These are phyloP conservation scores for Sturmia bella DNA, from an alignment of 2,888 invertebrate genomes.

Conservation along the genomic window DNA sequence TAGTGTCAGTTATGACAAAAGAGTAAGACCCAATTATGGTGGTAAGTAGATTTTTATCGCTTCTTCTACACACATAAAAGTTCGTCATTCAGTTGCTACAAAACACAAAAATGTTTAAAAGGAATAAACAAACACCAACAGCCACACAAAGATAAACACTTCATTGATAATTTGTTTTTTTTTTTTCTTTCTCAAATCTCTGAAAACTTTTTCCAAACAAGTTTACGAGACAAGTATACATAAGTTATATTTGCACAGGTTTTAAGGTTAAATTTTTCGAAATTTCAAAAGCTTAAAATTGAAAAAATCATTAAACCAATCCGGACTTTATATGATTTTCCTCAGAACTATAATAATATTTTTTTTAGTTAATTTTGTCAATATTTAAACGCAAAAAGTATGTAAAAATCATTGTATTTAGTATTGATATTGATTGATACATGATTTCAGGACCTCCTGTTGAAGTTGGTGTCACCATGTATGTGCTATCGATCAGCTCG, in stretches of 20 bases:
- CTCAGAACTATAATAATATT: neutral
- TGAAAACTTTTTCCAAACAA: neutral
- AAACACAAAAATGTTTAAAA: slow-evolving; percentile 8
- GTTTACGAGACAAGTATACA: neutral
- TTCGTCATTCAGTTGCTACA: neutral
- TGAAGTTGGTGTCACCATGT: slow-evolving; percentile 98
- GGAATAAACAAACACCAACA: neutral
- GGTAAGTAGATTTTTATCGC: slow-evolving; percentile 85
- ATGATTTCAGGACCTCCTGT: slow-evolving; percentile 95
- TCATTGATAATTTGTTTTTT: too few relatives aligned
- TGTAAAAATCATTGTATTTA: slow-evolving; percentile 42
- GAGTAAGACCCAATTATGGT: slow-evolving; percentile 99
- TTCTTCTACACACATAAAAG: neutral
- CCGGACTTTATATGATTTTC: neutral
- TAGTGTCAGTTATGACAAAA: slow-evolving; percentile 98
- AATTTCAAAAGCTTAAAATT: neutral
- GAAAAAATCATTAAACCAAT: neutral
- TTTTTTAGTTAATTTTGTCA: neutral
- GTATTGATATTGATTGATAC: slow-evolving; percentile 74
- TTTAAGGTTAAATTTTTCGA: neutral
- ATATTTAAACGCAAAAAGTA: neutral
- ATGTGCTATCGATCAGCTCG: slow-evolving; percentile 98
- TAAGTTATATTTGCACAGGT: slow-evolving; percentile 15
- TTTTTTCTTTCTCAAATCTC: neutral
- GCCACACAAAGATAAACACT: neutral